Evolutionary conservation across 2,797 vertebrate species (phyloP), one percentile per base, ranked within the genome.

Genomic region (Tokudaia muenninki): DNA sequence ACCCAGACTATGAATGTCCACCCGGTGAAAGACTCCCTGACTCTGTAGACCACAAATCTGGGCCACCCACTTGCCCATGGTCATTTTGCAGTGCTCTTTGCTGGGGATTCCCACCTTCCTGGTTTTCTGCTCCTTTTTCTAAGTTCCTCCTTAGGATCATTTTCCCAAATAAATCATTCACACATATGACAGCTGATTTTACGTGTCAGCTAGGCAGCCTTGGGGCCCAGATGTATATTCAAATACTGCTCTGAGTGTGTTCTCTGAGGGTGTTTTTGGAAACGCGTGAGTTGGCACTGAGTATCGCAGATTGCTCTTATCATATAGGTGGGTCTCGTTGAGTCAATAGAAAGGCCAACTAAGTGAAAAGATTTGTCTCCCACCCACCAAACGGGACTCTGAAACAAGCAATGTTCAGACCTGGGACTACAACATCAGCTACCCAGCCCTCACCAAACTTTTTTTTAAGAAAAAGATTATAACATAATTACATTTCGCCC

Each of bases 101-200:
- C 55, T 63, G 6, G 14, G 12, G 6, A 16, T 29, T 12, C 9
- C 19, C 29, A 34, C 29, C 44, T 87, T 83, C 44, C 59, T 55
- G 78, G 11, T 57, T 59, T 70, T 12, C 80, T 93, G 87, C 1
- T 6, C 72, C 17, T 86, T 94, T 92, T 10, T 13, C 29, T 34
- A 96, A 57, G 52, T 6, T 95, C 14, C n/a, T 67, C 47, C 26
- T 86, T 70, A 63, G 31, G 59, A 61, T 63, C 29, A 81, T 65
- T 94, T 94, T 59, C 79, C 57, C 63, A 80, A 52, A 74, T 47
- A 59, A 90, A 86, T 44, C 79, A 92, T 77, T 79, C 55, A 75
- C 6, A 90, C 13, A 59, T 17, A 44, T 11, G 6, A 72, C 37
- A 6, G 29, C 41, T 87, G 41, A 63, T 67, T 77, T 72, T 89